A percentile compares a stretch with the other conserved stretches of the same genome.
These are phyloP conservation scores for Crotalus horridus DNA, from an alignment of 2,113 vertebrate genomes.

Conservation along the genomic window DNA sequence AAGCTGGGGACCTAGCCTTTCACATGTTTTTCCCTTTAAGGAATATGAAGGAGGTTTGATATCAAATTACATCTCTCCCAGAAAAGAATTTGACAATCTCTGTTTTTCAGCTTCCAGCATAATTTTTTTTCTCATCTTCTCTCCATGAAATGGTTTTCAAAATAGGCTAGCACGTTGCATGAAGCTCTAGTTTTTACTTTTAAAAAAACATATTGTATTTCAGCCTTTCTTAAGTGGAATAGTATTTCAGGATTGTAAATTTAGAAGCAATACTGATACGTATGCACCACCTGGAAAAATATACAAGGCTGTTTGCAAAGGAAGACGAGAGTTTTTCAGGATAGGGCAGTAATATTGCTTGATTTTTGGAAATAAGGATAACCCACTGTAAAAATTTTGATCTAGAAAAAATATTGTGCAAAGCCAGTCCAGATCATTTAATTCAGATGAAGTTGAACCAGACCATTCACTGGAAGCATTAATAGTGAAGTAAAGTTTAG, in stretches of 20 bases:
- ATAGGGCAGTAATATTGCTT: neutral
- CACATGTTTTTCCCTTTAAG: neutral
- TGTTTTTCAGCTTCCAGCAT: rapidly evolving
- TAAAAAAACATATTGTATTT: neutral
- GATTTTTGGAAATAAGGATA: neutral
- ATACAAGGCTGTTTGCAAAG: neutral
- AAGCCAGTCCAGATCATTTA: neutral
- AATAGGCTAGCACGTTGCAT: neutral
- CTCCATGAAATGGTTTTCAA: neutral
- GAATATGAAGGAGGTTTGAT: neutral
- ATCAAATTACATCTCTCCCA: neutral
- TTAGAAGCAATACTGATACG: neutral
- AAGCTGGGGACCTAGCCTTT: neutral
- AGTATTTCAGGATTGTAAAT: rapidly evolving
- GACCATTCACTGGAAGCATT: neutral
- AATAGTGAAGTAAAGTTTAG: neutral
- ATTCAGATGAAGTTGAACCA: neutral
- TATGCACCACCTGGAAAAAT: neutral
- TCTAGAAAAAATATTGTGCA: neutral
- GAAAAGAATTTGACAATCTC: neutral
- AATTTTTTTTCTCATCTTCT: neutral
- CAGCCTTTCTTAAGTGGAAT: rapidly evolving
- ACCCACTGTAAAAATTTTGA: neutral
- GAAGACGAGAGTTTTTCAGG: neutral
- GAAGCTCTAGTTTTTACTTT: neutral